Percentiles rank a stretch among this genome's conserved stretches.
phyloP scores from a whole-genome alignment of 2,888 invertebrate species.

The Amblyjoppa proteus region DNA sequence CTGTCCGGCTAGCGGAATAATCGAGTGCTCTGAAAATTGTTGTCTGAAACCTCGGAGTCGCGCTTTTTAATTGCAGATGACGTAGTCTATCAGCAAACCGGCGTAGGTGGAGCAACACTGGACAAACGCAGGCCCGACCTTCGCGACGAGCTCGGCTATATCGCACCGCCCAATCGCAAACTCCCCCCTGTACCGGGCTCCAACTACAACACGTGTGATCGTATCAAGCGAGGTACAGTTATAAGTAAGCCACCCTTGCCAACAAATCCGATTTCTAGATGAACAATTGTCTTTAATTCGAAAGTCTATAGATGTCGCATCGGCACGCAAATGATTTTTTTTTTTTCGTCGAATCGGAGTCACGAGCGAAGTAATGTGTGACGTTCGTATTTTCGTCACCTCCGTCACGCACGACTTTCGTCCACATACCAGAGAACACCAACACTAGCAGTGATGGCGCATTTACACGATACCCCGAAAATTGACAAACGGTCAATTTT shows the following conservation, averaged over 20 bases:
- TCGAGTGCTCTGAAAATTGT: not conserved
- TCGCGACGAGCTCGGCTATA: constrained; percentile 96
- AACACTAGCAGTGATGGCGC: constrained; percentile 21
- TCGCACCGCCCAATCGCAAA: constrained; percentile 96
- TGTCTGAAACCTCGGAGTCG: constrained; percentile 40
- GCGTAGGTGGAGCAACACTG: constrained; percentile 90
- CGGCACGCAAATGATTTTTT: constrained; percentile 79
- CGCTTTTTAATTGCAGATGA: constrained; percentile 88
- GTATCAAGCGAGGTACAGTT: constrained; percentile 96
- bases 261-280: constrained; percentile 79
- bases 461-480: constrained; percentile 8
- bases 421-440: not conserved
- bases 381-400: constrained; percentile 11
- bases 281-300: constrained; percentile 69
- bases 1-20: not conserved
- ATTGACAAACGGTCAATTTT: not conserved
- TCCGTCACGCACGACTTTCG: constrained; percentile 26
- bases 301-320: constrained; percentile 79
- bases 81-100: constrained; percentile 95
- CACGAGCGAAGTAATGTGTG: constrained; percentile 32
- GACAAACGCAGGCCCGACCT: constrained; percentile 94
- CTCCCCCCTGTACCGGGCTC: constrained; percentile 96
- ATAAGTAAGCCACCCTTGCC: constrained; percentile 91
- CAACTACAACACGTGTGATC: constrained; percentile 97
- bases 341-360: constrained; percentile 58